These are phyloP conservation scores for Trialeurodes vaporariorum DNA, from an alignment of 1,140 invertebrate genomes.

Conservation along the genomic window DNA sequence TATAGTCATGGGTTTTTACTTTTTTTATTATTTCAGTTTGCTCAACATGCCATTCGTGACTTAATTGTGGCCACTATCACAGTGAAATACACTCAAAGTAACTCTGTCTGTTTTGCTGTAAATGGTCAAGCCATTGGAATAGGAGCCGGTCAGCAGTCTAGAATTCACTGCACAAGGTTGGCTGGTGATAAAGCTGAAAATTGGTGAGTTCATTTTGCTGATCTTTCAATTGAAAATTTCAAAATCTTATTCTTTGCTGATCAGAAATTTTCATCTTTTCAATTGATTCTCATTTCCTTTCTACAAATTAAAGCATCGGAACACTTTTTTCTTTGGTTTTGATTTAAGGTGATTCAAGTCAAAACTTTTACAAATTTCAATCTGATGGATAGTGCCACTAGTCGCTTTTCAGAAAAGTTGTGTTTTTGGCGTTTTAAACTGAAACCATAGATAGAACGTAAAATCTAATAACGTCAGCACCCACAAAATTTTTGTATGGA, in stretches of 20 bases:
- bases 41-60: constrained; percentile 68
- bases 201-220: constrained; percentile 46
- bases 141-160: constrained; percentile 92
- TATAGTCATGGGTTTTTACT: no score
- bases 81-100: constrained; percentile 96
- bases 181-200: constrained; percentile 96
- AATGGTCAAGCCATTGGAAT: constrained; percentile 93
- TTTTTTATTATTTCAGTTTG: constrained; percentile 40
- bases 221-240: background rate
- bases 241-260: background rate
- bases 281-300: no score
- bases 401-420: no score
- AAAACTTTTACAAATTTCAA: no score
- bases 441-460: no score
- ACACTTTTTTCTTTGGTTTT: no score
- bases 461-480: no score
- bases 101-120: constrained; percentile 86
- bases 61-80: constrained; percentile 92
- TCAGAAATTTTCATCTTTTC: background rate
- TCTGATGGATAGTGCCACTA: no score
- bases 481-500: no score
- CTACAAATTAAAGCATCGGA: no score
- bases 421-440: no score
- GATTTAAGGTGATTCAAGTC: no score
- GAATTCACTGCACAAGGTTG: constrained; percentile 93